Evolutionary conservation across 2,888 invertebrate species (phyloP).

Genomic region (Galerucella calmariensis): DNA sequence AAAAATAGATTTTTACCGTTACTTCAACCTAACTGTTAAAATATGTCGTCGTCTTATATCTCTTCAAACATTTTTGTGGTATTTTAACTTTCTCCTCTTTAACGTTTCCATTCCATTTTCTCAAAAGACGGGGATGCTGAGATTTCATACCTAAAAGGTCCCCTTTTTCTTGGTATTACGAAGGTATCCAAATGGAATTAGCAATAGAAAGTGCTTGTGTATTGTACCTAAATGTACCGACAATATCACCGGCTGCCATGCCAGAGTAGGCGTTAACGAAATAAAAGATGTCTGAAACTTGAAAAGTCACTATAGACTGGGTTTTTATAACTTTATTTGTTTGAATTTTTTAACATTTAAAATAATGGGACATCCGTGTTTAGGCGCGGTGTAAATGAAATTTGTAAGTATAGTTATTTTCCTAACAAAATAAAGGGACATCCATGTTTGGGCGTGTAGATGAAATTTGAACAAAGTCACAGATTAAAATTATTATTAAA

Average conservation of each 20-base stretch:
- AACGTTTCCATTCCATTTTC: conserved; percentile 24
- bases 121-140: conserved; percentile 17
- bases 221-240: background rate
- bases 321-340: background rate
- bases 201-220: conserved; percentile 29
- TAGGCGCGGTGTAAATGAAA: too few species aligned
- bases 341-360: background rate
- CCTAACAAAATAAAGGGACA: too few species aligned
- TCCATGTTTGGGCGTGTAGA: too few species aligned
- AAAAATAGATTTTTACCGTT: conserved; percentile 28
- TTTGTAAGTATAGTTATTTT: too few species aligned
- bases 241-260: conserved; percentile 9
- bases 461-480: too few species aligned
- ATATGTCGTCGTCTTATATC: conserved; percentile 13
- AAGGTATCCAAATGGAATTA: conserved; percentile 27
- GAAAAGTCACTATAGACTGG: background rate
- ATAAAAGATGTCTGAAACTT: conserved; percentile 14
- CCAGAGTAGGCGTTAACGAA: conserved; percentile 17
- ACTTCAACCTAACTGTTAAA: conserved; percentile 33
- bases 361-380: too few species aligned
- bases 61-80: conserved; percentile 29
- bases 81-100: conserved; percentile 27
- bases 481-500: too few species aligned
- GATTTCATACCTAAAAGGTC: conserved; percentile 28
- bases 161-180: conserved; percentile 24